These are phyloP conservation scores for Notospermus geniculatus DNA, from an alignment of 1,140 invertebrate genomes.

Conservation along the genomic window DNA sequence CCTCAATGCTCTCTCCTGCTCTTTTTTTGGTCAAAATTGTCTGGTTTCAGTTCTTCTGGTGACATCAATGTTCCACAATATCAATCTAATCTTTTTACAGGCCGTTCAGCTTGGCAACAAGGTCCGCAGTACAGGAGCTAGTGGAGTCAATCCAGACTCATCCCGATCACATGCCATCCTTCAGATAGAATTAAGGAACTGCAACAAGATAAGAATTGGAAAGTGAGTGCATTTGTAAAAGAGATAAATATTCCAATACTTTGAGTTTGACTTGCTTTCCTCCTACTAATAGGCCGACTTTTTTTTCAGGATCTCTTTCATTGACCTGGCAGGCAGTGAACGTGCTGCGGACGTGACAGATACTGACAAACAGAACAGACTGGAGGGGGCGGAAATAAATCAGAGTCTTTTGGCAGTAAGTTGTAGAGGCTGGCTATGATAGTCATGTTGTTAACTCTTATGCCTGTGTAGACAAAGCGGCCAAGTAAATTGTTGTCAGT, in stretches of 20 bases:
- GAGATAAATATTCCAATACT: too few species aligned
- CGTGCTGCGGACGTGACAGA: slow-evolving; percentile 96
- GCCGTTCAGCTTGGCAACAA: slow-evolving; percentile 51
- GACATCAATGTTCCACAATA: neutral
- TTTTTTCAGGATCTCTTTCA: slow-evolving; percentile 45
- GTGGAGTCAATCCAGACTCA: slow-evolving; percentile 52
- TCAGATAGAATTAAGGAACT: slow-evolving; percentile 48
- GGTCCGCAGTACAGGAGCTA: slow-evolving; percentile 48
- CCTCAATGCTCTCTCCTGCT: too few species aligned
- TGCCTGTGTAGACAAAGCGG: too few species aligned
- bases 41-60: too few species aligned
- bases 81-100: slow-evolving; percentile 20
- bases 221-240: slow-evolving; percentile 33
- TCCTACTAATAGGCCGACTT: neutral
- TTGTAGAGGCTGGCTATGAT: too few species aligned
- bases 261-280: too few species aligned
- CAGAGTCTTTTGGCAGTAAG: slow-evolving; percentile 74
- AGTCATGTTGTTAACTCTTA: too few species aligned
- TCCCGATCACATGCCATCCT: slow-evolving; percentile 55
- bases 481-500: too few species aligned
- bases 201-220: slow-evolving; percentile 37
- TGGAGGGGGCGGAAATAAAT: slow-evolving; percentile 99
- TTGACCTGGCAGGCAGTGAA: slow-evolving; percentile 72
- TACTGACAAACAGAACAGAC: slow-evolving; percentile 89
- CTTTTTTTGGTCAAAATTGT: too few species aligned